Evolutionary conservation across 2,797 vertebrate genomes (phyloP), one percentile per base, ranked within the genome.

Genomic region (Galaxias olidus): DNA sequence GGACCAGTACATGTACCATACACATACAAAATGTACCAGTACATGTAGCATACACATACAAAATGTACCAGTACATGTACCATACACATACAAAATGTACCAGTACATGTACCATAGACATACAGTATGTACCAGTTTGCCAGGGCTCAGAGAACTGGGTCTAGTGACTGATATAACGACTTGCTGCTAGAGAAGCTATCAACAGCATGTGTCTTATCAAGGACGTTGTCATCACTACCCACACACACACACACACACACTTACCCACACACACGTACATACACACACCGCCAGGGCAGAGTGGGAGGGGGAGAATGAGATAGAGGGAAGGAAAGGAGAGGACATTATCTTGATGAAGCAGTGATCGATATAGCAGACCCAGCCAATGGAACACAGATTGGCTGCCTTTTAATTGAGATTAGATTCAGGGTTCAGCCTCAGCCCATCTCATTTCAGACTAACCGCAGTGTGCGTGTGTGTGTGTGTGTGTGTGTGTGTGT

Each of bases 341-440:
- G 76, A 73, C 87, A 92, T 91, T 91, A 92, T 90, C 90, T 89
- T 88, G 86, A 90, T 88, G 87, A 86, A 88, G 86, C 78, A 75
- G 43, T 74, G 84, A 79, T 87, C 83, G 77, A 81, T 74, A 69
- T 66, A 56, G 71, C 81, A 79, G 71, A 71, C 64, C 15, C 69
- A 86, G 84, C 88, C 71, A 91, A 88, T 11, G 74, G 77, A 78
- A 84, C 86, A 85, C 78, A 74, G 75, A 79, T 69, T 83, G 20
- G 71, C 79, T 78, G 86, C 78, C 71, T 86, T 88, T 84, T 89
- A 90, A 89, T 87, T 15, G 73, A 91, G 83, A 85, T 90, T 87
- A 70, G 53, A 74, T 72, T 85, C 76, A 72, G 82, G 81, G 74
- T 46, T 74, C 85, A 82, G 73, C 74, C 65, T 74, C 75, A 79